These are phyloP conservation scores for Lophius americanus DNA, from an alignment of 2,797 vertebrate genomes.

Conservation along the genomic window DNA sequence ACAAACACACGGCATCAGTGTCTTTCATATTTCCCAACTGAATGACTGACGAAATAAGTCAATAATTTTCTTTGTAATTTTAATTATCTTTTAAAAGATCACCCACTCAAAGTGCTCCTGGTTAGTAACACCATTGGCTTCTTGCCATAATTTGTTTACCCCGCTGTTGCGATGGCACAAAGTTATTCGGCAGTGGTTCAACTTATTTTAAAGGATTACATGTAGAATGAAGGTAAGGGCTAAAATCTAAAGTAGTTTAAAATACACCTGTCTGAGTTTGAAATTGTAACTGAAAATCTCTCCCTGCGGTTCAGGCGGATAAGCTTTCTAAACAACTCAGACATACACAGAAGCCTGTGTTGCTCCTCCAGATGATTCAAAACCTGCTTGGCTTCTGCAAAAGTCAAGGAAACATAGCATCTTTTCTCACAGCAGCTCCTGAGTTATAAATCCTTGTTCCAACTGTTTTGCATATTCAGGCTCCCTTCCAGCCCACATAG, in stretches of 20 bases:
- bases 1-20: constrained; percentile 32
- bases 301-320: constrained; percentile 33
- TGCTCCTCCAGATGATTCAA: constrained; percentile 47
- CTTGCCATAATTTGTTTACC: constrained; percentile 2
- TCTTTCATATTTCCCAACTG: constrained; percentile 24
- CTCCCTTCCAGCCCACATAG: constrained; percentile 80
- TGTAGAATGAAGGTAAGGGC: constrained; percentile 18
- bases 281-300: constrained; percentile 23
- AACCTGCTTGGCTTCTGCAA: constrained; percentile 52
- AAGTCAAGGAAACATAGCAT: constrained; percentile 73
- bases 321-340: constrained; percentile 40
- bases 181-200: not conserved
- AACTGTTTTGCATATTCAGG: constrained; percentile 84
- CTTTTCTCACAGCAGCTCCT: constrained; percentile 70
- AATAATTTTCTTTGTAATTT: not conserved
- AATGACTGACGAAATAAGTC: constrained; percentile 34
- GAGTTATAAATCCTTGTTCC: constrained; percentile 82
- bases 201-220: constrained; percentile 8
- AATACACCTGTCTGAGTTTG: constrained; percentile 32
- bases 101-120: constrained; percentile 19
- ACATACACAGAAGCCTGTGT: constrained; percentile 40
- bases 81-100: not conserved
- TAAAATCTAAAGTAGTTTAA: constrained; percentile 29
- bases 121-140: constrained; percentile 25
- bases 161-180: too few species aligned